Base-by-base conservation (phyloP, 2,797 vertebrate species). In the Neosalanx taihuensis region DNA sequence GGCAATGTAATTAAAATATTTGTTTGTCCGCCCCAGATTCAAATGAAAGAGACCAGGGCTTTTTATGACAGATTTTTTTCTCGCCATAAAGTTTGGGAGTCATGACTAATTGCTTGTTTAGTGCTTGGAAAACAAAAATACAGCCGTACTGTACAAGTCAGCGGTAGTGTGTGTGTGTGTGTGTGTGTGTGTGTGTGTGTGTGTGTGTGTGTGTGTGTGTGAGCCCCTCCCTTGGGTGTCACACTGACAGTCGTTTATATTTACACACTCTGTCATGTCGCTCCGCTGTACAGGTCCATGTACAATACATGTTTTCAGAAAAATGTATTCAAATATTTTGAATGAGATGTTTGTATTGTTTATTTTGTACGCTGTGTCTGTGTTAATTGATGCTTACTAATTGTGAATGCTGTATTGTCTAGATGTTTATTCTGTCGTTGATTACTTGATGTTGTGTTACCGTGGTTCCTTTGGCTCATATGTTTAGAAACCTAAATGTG, bases 1-100 rank as follows among this genome's bases (percentile, higher is more conserved):
- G 23, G 53, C 82, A 67, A 71, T 76, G 77, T 76, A 79, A 77
- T 86, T 86, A 81, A 85, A 79, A 82, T 81, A 75, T 81, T 83
- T 86, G 64, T 84, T 84, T 82, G 75, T 78, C 77, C 72, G 72
- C 76, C 79, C 61, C n/a, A 30, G 71, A 77, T 67, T 75, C 51
- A 79, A 83, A 82, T 87, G 69, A 79, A 80, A 83, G 51, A 69
- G 53, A 75, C 70, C 70, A 75, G 6, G 59, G 76, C 66, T 73
- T 57, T 75, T 85, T 74, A 85, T 70, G 65, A 81, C 65, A 67
- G 76, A 73, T 77, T 72, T 83, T 72, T 83, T 83, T 84, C 76
- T 75, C 76, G 64, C 77, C 69, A 74, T 81, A 74, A 81, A 81
- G 64, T 76, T 80, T 76, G 71, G 15, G 31, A 72, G 76, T 76